Evolutionary conservation across 2,888 invertebrate genomes (phyloP).

Genomic region (Gastrophysa polygoni): DNA sequence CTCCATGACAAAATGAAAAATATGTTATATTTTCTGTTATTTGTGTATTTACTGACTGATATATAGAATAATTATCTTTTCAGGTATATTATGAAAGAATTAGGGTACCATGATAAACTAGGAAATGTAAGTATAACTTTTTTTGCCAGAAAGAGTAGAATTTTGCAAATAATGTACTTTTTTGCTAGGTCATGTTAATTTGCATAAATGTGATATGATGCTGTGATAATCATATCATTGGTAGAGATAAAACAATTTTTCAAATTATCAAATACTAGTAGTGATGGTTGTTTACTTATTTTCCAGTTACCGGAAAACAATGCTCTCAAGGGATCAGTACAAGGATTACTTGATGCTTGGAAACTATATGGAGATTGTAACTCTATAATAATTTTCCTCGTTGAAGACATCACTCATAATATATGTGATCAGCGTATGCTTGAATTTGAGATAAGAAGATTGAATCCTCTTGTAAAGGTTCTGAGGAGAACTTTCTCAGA

Average conservation of each 20-base stretch:
- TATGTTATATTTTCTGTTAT: too few relatives aligned
- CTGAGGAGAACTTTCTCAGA: slow-evolving; percentile 78
- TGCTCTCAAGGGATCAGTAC: slow-evolving; percentile 77
- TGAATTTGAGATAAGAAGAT: slow-evolving; percentile 83
- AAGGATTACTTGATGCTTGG: slow-evolving; percentile 87
- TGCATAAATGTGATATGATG: too few relatives aligned
- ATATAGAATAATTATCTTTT: slow-evolving; percentile 53
- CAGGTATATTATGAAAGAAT: slow-evolving; percentile 77
- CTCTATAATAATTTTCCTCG: slow-evolving; percentile 84
- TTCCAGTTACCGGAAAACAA: slow-evolving; percentile 87
- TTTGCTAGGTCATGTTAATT: too few relatives aligned
- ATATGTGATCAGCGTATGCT: slow-evolving; percentile 94
- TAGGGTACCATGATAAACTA: slow-evolving; percentile 70
- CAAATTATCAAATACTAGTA: too few relatives aligned
- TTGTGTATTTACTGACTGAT: too few relatives aligned
- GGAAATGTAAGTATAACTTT: slow-evolving; percentile 68
- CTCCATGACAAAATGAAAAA: too few relatives aligned
- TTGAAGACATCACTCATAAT: slow-evolving; percentile 89
- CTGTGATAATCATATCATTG: too few relatives aligned
- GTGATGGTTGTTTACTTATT: too few relatives aligned
- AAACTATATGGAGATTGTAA: slow-evolving; percentile 73
- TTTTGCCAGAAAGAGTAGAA: too few relatives aligned
- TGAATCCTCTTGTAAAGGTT: slow-evolving; percentile 71
- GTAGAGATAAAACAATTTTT: too few relatives aligned
- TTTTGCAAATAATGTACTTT: too few relatives aligned